Percentiles rank a stretch among this genome's conserved stretches.
phyloP scores from a whole-genome alignment of 2,888 invertebrate species.

The Ectemnius lituratus region DNA sequence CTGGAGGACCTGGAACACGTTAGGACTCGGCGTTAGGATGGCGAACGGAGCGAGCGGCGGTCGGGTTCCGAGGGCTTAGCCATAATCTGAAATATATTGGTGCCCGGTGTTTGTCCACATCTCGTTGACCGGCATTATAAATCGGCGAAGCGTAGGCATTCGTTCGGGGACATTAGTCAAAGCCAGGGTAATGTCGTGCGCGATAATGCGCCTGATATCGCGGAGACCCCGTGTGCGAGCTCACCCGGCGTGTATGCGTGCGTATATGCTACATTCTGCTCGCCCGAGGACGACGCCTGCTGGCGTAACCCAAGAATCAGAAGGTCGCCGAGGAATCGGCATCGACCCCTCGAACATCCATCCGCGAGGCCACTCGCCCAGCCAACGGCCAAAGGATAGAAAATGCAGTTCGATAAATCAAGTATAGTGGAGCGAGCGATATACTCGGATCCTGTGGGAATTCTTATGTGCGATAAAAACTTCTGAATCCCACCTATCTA shows the following conservation, averaged over 20 bases:
- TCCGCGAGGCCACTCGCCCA: constrained; percentile 25
- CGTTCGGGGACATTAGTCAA: constrained; percentile 78
- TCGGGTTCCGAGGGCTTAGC: constrained; percentile 60
- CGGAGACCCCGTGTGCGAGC: constrained; percentile 50
- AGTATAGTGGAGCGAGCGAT: constrained; percentile 24
- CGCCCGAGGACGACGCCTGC: constrained; percentile 27
- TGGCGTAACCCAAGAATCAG: constrained; percentile 53
- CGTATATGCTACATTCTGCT: constrained; percentile 15
- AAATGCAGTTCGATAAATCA: constrained; percentile 42
- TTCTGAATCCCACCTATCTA: too few relatives aligned
- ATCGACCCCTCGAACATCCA: constrained; percentile 48
- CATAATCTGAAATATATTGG: constrained; percentile 78
- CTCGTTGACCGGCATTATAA: constrained; percentile 77
- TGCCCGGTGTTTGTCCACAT: constrained; percentile 77
- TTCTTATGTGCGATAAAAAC: background rate
- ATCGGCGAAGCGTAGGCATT: constrained; percentile 78
- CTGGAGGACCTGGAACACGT: constrained; percentile 51
- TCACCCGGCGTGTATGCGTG: background rate
- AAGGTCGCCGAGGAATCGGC: constrained; percentile 52
- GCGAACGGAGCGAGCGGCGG: constrained; percentile 7
- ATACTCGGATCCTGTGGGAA: background rate
- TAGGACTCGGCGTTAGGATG: constrained; percentile 42
- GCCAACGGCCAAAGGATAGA: constrained; percentile 21
- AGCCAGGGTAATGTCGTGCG: constrained; percentile 74
- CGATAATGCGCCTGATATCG: constrained; percentile 77